A percentile compares a stretch with the other conserved stretches of the same genome.
Conservation (phyloP, 1,140 invertebrate species). For the Episyrphus balteatus region DNA sequence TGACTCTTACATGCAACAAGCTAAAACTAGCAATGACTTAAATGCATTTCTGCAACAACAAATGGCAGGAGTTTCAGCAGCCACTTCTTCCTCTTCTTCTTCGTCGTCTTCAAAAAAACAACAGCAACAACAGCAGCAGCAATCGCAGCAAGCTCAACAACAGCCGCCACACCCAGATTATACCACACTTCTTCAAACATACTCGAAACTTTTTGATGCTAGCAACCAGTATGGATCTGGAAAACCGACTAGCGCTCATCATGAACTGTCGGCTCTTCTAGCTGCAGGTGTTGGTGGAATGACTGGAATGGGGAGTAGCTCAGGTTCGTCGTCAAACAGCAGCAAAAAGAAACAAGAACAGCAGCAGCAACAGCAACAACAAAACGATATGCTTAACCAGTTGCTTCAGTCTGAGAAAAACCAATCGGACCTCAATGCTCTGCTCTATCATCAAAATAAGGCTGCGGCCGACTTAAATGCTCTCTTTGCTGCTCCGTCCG, state of each 20-base stretch:
- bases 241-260: conserved; percentile 16
- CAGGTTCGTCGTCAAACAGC: conserved; percentile 9
- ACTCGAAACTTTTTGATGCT: conserved; percentile 31
- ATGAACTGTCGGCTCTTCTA: conserved; percentile 26
- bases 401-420: conserved; percentile 30
- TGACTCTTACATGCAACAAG: conserved; percentile 31
- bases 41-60: conserved; percentile 32
- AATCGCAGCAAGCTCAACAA: conserved; percentile 2
- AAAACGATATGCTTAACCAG: conserved; percentile 32
- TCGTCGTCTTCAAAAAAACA: conserved; percentile 10
- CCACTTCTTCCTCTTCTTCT: conserved; percentile 15
- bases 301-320: background rate
- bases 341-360: conserved; percentile 11
- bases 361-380: conserved; percentile 20
- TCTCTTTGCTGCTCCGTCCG: conserved; percentile 23
- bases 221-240: conserved; percentile 26
- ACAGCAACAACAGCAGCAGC: conserved; percentile 5
- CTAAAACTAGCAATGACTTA: conserved; percentile 24
- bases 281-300: conserved; percentile 16
- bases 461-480: conserved; percentile 28
- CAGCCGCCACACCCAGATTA: conserved; percentile 15
- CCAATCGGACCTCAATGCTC: conserved; percentile 26
- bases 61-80: conserved; percentile 26
- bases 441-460: conserved; percentile 31
- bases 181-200: conserved; percentile 27